These are phyloP conservation scores for Zaprionus lachaisei DNA, from an alignment of 1,140 invertebrate species.

Conservation along the genomic window DNA sequence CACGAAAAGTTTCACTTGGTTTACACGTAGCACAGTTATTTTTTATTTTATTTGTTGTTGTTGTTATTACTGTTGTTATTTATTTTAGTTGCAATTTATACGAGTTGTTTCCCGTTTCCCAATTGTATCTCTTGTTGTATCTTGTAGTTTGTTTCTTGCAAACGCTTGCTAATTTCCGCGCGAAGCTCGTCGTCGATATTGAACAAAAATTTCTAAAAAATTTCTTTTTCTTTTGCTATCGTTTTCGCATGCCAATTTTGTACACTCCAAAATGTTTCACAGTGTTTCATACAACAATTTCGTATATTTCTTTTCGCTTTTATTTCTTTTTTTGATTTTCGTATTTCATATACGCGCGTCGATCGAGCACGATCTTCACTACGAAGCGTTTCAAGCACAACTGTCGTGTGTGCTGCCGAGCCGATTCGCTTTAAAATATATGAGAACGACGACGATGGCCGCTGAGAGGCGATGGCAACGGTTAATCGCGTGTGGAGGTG, in stretches of 20 bases:
- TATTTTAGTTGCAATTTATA: constrained; percentile 49
- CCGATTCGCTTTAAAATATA: constrained; percentile 71
- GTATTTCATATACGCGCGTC: constrained; percentile 50
- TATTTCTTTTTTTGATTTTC: constrained; percentile 21
- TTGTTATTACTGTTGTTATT: constrained; percentile 18
- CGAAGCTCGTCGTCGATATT: constrained; percentile 62
- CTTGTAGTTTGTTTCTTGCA: constrained; percentile 71
- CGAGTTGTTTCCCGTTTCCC: constrained; percentile 1
- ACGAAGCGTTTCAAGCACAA: constrained; percentile 83
- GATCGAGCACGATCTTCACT: constrained; percentile 80
- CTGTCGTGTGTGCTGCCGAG: constrained; percentile 57
- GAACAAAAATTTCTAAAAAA: constrained; percentile 60
- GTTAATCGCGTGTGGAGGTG: constrained; percentile 11
- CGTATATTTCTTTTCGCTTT: constrained; percentile 16
- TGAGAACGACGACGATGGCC: constrained; percentile 27
- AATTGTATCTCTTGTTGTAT: constrained; percentile 1
- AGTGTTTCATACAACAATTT: constrained; percentile 34
- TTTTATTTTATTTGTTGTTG: constrained; percentile 24
- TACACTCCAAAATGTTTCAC: constrained; percentile 32
- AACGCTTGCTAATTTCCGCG: constrained; percentile 80
- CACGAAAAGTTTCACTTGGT: constrained; percentile 68
- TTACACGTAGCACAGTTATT: constrained; percentile 49
- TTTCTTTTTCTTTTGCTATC: constrained; percentile 54
- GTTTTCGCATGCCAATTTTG: constrained; percentile 40
- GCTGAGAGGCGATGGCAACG: background rate